These are phyloP conservation scores for Phasianus colchicus DNA, from an alignment of 2,113 vertebrate genomes.

Conservation along the genomic window DNA sequence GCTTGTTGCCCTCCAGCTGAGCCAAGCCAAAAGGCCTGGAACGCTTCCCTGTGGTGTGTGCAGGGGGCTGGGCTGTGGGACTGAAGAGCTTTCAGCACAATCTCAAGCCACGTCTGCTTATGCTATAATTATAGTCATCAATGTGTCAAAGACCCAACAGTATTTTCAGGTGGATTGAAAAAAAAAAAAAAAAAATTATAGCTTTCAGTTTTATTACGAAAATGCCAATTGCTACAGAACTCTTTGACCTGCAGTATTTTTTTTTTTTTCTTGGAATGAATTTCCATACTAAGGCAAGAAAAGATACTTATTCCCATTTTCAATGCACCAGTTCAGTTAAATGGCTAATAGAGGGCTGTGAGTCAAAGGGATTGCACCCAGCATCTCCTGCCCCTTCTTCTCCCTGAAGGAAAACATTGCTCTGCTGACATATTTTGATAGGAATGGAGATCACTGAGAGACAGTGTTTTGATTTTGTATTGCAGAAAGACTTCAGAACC, in stretches of 20 bases:
- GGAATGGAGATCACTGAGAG: neutral
- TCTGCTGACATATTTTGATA: constrained; percentile 5
- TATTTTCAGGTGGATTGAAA: neutral
- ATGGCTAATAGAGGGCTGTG: neutral
- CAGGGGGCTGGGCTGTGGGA: neutral
- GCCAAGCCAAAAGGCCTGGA: neutral
- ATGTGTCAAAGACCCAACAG: neutral
- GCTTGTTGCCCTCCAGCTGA: neutral
- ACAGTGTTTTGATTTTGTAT: neutral
- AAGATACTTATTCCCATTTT: neutral
- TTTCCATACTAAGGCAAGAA: neutral
- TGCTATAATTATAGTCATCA: neutral
- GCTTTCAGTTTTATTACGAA: neutral
- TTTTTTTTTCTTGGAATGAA: neutral
- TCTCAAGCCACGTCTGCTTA: neutral
- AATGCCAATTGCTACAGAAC: neutral
- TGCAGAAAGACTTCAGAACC: constrained; percentile 17
- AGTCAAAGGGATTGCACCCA: neutral
- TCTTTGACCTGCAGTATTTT: neutral
- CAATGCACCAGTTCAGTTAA: neutral
- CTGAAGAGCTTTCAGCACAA: neutral
- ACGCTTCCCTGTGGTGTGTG: accelerated
- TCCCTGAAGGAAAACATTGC: constrained; percentile 16
- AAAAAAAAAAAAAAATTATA: neutral
- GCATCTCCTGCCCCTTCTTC: neutral